These are phyloP conservation scores for Proterorhinus semilunaris DNA, from an alignment of 2,113 vertebrate genomes.

Conservation along the genomic window DNA sequence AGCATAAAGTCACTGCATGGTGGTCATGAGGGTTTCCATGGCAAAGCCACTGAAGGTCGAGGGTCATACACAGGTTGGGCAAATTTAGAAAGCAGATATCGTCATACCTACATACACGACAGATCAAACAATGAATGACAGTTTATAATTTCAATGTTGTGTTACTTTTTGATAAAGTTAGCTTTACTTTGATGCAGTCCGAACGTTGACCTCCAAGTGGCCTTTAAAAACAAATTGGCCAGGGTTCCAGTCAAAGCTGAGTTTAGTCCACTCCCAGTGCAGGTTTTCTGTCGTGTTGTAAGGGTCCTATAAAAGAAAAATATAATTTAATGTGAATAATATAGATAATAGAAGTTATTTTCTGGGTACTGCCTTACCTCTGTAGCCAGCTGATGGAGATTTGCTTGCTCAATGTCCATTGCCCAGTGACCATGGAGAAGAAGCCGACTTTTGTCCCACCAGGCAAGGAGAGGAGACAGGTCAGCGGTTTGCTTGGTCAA, in stretches of 20 bases:
- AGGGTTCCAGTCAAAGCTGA: slow-evolving; percentile 90
- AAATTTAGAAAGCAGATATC: slow-evolving; percentile 97
- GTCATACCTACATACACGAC: slow-evolving; percentile 82
- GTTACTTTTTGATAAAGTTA: not conserved
- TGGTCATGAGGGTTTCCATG: slow-evolving; percentile 96
- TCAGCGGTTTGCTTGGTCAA: slow-evolving; percentile 92
- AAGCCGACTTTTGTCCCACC: slow-evolving; percentile 98
- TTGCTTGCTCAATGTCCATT: slow-evolving; percentile 95
- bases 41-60: slow-evolving; percentile 95
- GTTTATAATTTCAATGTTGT: no score
- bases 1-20: slow-evolving; percentile 87
- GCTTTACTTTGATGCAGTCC: slow-evolving; percentile 95
- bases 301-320: slow-evolving; percentile 81
- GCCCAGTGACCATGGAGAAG: slow-evolving; percentile 89
- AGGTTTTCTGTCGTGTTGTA: slow-evolving; percentile 98
- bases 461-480: slow-evolving; percentile 87
- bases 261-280: slow-evolving; percentile 96
- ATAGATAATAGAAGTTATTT: not conserved
- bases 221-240: slow-evolving; percentile 94
- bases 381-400: slow-evolving; percentile 93
- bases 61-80: slow-evolving; percentile 91
- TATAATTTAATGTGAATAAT: not conserved
- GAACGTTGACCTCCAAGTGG: slow-evolving; percentile 92
- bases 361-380: slow-evolving; percentile 78
- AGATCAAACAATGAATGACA: not conserved